Evolutionary conservation across 2,888 invertebrate species (phyloP), one percentile per base, ranked within the genome.

Genomic region (Oeneis ivallda): DNA sequence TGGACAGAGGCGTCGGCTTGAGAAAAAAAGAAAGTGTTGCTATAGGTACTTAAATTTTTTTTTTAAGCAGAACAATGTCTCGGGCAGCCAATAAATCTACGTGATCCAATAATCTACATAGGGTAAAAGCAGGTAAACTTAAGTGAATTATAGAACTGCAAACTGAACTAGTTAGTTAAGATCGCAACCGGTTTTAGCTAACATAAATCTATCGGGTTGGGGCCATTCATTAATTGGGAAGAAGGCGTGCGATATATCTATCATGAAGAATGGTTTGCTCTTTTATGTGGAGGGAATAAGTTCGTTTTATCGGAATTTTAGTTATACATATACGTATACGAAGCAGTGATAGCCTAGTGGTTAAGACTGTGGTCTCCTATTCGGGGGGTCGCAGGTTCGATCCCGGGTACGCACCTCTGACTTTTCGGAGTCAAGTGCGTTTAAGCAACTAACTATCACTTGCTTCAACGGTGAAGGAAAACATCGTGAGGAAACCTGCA

Each of bases 141-240:
- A 56, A 67, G 68, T 62, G 65, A 56, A 62, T 59, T 59, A 62
- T 66, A 59, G 54, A 63, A 60, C 49, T 58, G 62, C 41, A 52
- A 62, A 52, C 62, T 56, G 56, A 57, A 68, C 56, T 59, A 68
- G 62, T 68, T 65, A 68, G 67, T 65, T 65, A 68, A 63, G 68
- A 65, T 68, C 68, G 54, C 59, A 65, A 56, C 62, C 54, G 65
- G 62, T 50, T 62, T 62, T 65, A 37, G 59, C 59, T 53, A 68
- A 65, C 68, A 65, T 68, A 68, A 68, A 65, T 65, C 68, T 65
- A 62, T 60, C 49, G 54, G 39, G 26, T 50, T 49, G 26, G 32
- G 39, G 59, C 62, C 65, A 65, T 68, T 65, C 53, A 65, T 68
- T 68, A 65, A 65, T 65, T 62, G 47, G 41, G 49, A 68, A 65